These are phyloP conservation scores for Erythrocercus mccallii DNA, from an alignment of 2,113 vertebrate genomes.

Conservation along the genomic window DNA sequence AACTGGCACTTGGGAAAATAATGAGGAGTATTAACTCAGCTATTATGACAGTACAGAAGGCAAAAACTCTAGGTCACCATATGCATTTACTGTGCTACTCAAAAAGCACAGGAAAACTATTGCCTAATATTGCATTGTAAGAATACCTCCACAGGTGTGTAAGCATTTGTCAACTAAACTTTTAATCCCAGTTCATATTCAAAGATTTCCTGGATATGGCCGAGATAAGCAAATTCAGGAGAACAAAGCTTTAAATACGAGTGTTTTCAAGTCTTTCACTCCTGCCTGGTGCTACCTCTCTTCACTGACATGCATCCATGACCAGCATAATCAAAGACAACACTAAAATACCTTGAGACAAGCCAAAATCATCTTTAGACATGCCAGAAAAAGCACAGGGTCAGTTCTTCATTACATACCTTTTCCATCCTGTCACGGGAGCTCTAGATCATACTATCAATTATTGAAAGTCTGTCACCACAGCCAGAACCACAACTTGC, in stretches of 20 bases:
- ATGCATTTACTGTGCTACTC: neutral
- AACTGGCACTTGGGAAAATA: neutral
- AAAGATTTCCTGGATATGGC: neutral
- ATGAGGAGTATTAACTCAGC: neutral
- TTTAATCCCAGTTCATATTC: neutral
- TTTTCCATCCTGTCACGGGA: neutral
- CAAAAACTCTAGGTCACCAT: neutral
- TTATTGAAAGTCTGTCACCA: neutral
- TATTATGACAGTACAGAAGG: neutral
- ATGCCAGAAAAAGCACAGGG: neutral
- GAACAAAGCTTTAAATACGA: neutral
- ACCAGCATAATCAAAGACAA: neutral
- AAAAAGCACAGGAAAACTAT: neutral
- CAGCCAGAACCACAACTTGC: neutral
- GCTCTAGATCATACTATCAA: neutral
- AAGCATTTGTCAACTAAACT: neutral
- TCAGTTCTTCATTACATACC: neutral
- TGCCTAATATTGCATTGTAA: neutral
- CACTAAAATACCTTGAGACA: neutral
- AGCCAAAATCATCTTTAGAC: neutral
- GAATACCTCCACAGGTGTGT: neutral
- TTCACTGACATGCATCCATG: neutral
- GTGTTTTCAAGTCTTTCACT: neutral
- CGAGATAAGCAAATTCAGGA: neutral
- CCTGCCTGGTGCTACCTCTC: neutral